Percentiles rank a stretch among this genome's conserved stretches.
phyloP scores from a whole-genome alignment of 2,888 invertebrate species.

The Morpho helenor region DNA sequence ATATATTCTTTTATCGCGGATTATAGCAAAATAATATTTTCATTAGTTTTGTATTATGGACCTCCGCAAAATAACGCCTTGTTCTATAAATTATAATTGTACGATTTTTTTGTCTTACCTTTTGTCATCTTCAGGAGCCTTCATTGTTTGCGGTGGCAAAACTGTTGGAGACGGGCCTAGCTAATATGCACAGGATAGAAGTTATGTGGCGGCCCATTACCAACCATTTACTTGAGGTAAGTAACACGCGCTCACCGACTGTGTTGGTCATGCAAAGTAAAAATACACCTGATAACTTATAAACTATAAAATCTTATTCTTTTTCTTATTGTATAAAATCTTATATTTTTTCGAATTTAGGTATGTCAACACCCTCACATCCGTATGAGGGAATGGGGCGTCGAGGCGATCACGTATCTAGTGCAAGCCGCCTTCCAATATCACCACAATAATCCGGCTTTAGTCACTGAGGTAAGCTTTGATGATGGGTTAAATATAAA shows the following conservation, averaged over 20 bases:
- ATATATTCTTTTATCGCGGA: no score
- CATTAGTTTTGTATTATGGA: no score
- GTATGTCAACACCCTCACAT: constrained; percentile 95
- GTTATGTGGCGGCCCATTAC: constrained; percentile 97
- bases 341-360: constrained; percentile 31
- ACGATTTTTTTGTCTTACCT: no score
- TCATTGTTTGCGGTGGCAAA: constrained; percentile 98
- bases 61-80: no score
- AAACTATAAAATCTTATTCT: background rate
- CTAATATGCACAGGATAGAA: constrained; percentile 95
- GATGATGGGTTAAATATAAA: no score
- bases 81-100: no score
- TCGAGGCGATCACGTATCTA: constrained; percentile 96
- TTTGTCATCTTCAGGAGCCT: constrained; percentile 84
- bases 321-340: background rate
- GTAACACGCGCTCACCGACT: constrained; percentile 13
- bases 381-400: constrained; percentile 98
- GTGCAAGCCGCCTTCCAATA: constrained; percentile 94
- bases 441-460: constrained; percentile 89
- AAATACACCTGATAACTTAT: no score
- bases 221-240: constrained; percentile 95
- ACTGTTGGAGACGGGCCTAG: constrained; percentile 97
- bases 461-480: constrained; percentile 86
- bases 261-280: no score
- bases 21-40: no score